These are phyloP conservation scores for Botrylloides violaceus DNA, from an alignment of 23 tunicate genomes.

Conservation along the genomic window DNA sequence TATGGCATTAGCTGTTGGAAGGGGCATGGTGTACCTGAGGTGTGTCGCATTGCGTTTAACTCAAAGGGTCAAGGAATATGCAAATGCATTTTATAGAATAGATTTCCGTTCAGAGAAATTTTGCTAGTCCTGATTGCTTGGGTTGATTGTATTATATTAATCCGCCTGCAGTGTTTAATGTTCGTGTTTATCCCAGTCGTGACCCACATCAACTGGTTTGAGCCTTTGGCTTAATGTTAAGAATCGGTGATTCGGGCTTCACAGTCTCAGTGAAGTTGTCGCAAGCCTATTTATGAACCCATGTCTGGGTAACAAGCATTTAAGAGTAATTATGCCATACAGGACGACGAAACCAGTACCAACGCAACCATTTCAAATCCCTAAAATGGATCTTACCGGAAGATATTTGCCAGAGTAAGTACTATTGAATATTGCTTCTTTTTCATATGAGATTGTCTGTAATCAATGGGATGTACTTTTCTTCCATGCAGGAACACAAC, in stretches of 20 bases:
- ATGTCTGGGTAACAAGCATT: neutral
- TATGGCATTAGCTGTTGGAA: conserved; percentile 66
- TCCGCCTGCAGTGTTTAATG: too few relatives aligned
- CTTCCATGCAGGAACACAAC: conserved; percentile 41
- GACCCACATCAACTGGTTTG: too few relatives aligned
- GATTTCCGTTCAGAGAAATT: too few relatives aligned
- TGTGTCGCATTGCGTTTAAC: neutral
- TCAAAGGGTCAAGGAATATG: neutral
- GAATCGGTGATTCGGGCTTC: neutral
- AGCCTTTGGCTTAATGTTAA: too few relatives aligned
- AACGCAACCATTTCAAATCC: conserved; percentile 38
- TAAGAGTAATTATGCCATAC: too few relatives aligned
- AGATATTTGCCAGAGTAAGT: conserved; percentile 46
- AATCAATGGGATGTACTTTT: neutral
- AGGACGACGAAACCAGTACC: conserved; percentile 48
- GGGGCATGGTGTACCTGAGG: conserved; percentile 77
- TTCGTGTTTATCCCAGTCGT: too few relatives aligned
- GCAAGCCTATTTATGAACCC: neutral
- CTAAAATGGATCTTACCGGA: conserved; percentile 47
- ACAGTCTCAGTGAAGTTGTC: too few relatives aligned
- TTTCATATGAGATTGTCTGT: neutral
- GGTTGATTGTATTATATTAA: too few relatives aligned
- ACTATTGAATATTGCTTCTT: neutral
- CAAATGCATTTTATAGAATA: neutral
- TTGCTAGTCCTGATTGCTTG: too few relatives aligned